Conservation (phyloP, 2,888 invertebrate species). For the Agonopterix heracliana region DNA sequence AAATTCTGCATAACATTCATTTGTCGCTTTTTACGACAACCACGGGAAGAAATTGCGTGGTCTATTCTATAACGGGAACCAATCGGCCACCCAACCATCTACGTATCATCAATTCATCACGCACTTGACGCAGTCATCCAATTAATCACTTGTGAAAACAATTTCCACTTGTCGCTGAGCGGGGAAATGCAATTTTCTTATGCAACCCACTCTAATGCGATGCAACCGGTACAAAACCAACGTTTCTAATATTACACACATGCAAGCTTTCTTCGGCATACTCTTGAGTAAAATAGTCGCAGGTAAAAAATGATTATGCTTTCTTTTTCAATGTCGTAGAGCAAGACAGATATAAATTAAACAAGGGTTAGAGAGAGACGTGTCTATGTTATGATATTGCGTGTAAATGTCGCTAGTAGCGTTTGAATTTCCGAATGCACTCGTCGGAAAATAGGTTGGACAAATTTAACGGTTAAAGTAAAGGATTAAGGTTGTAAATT, state of each 20-base stretch:
- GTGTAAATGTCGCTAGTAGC: slow-evolving; percentile 39
- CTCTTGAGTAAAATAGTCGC: slow-evolving; percentile 59
- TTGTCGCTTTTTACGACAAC: no score
- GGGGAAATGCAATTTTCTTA: slow-evolving; percentile 71
- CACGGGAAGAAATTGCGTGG: no score
- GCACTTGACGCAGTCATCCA: neutral
- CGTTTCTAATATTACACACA: slow-evolving; percentile 72
- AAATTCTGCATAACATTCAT: no score
- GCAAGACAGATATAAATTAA: slow-evolving; percentile 32
- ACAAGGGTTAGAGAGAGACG: slow-evolving; percentile 40
- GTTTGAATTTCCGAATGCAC: slow-evolving; percentile 43
- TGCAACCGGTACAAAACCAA: slow-evolving; percentile 58
- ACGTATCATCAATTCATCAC: no score
- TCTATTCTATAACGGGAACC: no score
- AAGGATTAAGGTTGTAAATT: slow-evolving; percentile 44
- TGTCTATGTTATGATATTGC: slow-evolving; percentile 44
- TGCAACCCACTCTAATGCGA: slow-evolving; percentile 63
- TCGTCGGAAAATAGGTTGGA: slow-evolving; percentile 47
- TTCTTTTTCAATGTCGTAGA: slow-evolving; percentile 73
- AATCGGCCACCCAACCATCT: no score
- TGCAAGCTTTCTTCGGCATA: slow-evolving; percentile 71
- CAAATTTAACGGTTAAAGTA: slow-evolving; percentile 41
- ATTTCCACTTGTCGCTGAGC: slow-evolving; percentile 25
- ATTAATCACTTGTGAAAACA: slow-evolving; percentile 19
- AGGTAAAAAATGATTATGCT: slow-evolving; percentile 63